Evolutionary conservation across 2,113 vertebrate species (phyloP), one percentile per base, ranked within the genome.

Genomic region (Serilophus lunatus): DNA sequence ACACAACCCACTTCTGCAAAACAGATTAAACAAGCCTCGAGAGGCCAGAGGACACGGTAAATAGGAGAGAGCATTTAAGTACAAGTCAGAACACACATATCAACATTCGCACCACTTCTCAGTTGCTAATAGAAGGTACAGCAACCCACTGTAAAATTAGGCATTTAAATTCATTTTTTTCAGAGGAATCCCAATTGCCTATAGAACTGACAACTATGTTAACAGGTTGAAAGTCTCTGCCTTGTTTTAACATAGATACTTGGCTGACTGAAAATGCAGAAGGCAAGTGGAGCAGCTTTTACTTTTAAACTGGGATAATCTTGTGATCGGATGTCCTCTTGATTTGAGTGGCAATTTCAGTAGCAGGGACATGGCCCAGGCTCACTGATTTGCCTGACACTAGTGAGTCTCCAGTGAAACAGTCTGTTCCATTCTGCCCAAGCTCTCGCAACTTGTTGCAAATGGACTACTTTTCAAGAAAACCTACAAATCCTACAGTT

Each of bases 1-100:
- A 90, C 56, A 93, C 19, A 12, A 74, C 9, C 4, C 15, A 22
- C 35, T 50, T 31, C 51, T 88, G 56, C 72, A 70, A 13, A 83
- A 75, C 53, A 65, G 26, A 83, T 94, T 80, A 77, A 71, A 90
- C 66, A 91, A 93, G 76, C 44, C 75, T 10, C 42, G 51, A 88
- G 23, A 23, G 29, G 82, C 38, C 42, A 85, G 82, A 8, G 31
- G 75, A 80, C 24, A 1, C 1, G 28, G 63, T 8, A 80, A 84
- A 74, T 51, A 74, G 53, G 10, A 89, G 51, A 53, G 57, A 86
- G 64, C 75, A 70, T 65, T 70, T 90, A 72, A 83, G 75, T 88
- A 88, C 64, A 15, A 56, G 61, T 47, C 60, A 86, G 66, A 89
- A 76, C 69, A 90, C 56, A 4, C 4, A 22, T 5, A 71, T 18